A percentile compares a stretch with the other conserved stretches of the same genome.
Evolutionary conservation across 2,113 vertebrate genomes (phyloP).

Genomic region (Hymenochirus boettgeri): DNA sequence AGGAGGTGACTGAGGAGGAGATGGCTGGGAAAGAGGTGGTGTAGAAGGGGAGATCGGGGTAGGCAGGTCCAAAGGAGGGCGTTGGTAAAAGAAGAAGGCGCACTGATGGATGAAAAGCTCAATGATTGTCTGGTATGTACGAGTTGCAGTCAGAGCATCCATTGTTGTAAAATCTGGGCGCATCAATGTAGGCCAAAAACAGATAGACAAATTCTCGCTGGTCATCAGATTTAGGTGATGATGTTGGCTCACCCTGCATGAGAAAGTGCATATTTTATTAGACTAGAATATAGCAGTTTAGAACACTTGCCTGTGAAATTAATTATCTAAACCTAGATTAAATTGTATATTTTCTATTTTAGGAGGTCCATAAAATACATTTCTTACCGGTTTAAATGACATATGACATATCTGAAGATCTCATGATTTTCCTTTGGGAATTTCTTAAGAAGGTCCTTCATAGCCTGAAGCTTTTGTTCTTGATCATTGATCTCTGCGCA

Average conservation of each 20-base stretch:
- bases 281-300: too few relatives aligned
- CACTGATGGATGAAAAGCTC: slow-evolving; percentile 95
- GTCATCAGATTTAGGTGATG: slow-evolving; percentile 89
- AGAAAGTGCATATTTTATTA: too few relatives aligned
- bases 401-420: slow-evolving; percentile 93
- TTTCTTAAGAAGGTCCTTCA: slow-evolving; percentile 83
- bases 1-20: slow-evolving; percentile 70
- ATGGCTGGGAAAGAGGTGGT: slow-evolving; percentile 51
- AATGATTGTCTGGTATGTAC: slow-evolving; percentile 94
- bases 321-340: too few relatives aligned
- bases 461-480: slow-evolving; percentile 82
- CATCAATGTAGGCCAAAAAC: slow-evolving; percentile 95
- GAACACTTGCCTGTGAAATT: too few relatives aligned
- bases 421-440: slow-evolving; percentile 93
- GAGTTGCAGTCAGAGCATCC: slow-evolving; percentile 88
- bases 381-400: slow-evolving; percentile 88
- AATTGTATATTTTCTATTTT: too few relatives aligned
- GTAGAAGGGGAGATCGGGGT: slow-evolving; percentile 61
- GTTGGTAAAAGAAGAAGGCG: slow-evolving; percentile 87
- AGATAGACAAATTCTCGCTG: slow-evolving; percentile 93
- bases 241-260: slow-evolving; percentile 81
- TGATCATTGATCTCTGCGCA: slow-evolving; percentile 83
- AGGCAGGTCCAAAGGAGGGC: slow-evolving; percentile 71
- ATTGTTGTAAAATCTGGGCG: slow-evolving; percentile 89
- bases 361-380: too few relatives aligned